Percentiles rank a stretch among this genome's conserved stretches.
Evolutionary conservation across 2,797 vertebrate genomes (phyloP).

Genomic region (Crocidura indochinensis): DNA sequence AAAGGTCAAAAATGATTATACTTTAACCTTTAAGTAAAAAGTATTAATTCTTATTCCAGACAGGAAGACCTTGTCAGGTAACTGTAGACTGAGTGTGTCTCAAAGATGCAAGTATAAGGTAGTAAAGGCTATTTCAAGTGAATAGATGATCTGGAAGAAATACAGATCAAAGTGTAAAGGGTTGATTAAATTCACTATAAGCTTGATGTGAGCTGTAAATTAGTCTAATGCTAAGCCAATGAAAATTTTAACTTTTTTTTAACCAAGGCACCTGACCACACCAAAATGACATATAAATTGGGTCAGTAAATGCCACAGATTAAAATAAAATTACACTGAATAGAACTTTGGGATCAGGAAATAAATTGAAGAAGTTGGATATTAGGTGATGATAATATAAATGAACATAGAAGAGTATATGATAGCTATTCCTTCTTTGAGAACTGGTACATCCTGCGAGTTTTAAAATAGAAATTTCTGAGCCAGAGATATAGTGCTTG

Average conservation of each 20-base stretch:
- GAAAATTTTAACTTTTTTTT: background rate
- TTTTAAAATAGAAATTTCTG: slow-evolving; percentile 64
- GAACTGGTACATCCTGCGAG: slow-evolving; percentile 44
- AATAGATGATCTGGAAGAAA: background rate
- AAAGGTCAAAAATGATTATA: background rate
- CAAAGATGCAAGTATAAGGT: background rate
- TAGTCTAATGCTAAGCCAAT: background rate
- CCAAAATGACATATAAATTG: slow-evolving; percentile 9
- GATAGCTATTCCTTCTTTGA: slow-evolving; percentile 44
- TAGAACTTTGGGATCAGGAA: background rate
- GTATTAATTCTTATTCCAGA: slow-evolving; percentile 8
- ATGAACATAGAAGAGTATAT: background rate
- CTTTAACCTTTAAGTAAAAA: slow-evolving; percentile 39
- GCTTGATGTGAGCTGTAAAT: slow-evolving; percentile 25
- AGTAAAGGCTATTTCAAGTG: background rate
- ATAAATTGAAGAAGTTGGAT: slow-evolving; percentile 4
- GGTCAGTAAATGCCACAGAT: background rate
- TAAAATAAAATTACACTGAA: slow-evolving; percentile 14
- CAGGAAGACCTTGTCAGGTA: background rate
- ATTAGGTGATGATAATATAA: background rate
- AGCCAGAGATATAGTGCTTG: slow-evolving; percentile 35
- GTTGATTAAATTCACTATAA: background rate
- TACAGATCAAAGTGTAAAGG: background rate
- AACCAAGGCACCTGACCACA: background rate
- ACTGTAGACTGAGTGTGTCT: background rate